A percentile compares a stretch with the other conserved stretches of the same genome.
phyloP scores from a whole-genome alignment of 2,797 vertebrate genomes.

The Schizothorax lantsangensis region DNA sequence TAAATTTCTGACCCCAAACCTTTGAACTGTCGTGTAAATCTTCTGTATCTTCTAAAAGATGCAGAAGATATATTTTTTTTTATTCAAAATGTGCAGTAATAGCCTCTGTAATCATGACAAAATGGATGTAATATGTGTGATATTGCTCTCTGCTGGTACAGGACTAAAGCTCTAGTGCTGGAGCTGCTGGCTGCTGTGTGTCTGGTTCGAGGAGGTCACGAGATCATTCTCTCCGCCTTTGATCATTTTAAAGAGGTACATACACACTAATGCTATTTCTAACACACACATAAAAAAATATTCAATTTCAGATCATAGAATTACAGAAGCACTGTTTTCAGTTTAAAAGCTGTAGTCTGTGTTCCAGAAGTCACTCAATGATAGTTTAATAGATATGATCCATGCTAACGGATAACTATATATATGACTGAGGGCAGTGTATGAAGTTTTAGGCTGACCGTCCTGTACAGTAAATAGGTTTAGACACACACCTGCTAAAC shows the following conservation, averaged over 20 bases:
- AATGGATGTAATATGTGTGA: background rate
- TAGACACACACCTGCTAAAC: background rate
- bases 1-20: background rate
- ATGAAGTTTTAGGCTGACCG: background rate
- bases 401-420: background rate
- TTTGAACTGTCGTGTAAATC: background rate
- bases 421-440: background rate
- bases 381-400: background rate
- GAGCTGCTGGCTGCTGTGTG: slow-evolving; percentile 96
- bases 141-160: slow-evolving; percentile 67
- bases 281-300: background rate
- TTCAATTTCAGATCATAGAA: background rate
- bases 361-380: background rate
- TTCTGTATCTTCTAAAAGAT: background rate
- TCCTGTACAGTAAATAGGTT: background rate
- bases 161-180: slow-evolving; percentile 96
- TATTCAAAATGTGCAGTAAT: background rate
- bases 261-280: slow-evolving; percentile 1
- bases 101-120: too few relatives aligned
- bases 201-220: slow-evolving; percentile 97
- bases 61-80: background rate
- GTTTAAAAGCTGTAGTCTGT: background rate
- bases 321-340: background rate
- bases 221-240: slow-evolving; percentile 95
- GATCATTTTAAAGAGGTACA: slow-evolving; percentile 98